A percentile compares a stretch with the other conserved stretches of the same genome.
Evolutionary conservation across 2,113 vertebrate species (phyloP).

Genomic region (Microtus richardsoni): DNA sequence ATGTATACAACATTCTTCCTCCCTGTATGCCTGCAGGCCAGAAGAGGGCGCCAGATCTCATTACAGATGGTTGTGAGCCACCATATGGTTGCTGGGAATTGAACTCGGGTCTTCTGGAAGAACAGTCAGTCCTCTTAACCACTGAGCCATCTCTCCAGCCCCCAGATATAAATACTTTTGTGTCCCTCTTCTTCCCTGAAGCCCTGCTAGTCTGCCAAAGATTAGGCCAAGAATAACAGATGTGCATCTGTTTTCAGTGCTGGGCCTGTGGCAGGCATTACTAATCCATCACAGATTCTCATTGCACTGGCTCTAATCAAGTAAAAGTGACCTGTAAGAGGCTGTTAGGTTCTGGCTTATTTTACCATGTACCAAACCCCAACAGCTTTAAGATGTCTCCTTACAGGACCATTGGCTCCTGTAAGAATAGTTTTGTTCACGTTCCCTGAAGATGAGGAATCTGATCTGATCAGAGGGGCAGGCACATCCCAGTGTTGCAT

Average conservation of each 20-base stretch:
- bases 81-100: too few species aligned
- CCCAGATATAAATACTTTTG: not conserved
- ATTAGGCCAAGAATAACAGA: not conserved
- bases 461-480: not conserved
- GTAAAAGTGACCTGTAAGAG: not conserved
- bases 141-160: too few species aligned
- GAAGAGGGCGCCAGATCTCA: too few species aligned
- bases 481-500: not conserved
- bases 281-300: slow-evolving; percentile 30
- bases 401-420: too few species aligned
- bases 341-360: not conserved
- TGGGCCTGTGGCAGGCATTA: slow-evolving; percentile 6
- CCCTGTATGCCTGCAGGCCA: too few species aligned
- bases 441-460: not conserved
- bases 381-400: not conserved
- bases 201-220: not conserved
- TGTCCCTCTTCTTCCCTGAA: not conserved
- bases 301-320: not conserved
- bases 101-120: too few species aligned
- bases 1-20: too few species aligned
- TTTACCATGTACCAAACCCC: not conserved
- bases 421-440: too few species aligned
- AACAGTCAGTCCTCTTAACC: too few species aligned
- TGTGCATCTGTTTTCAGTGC: not conserved
- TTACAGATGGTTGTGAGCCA: too few species aligned